Evolutionary conservation across 1,140 invertebrate species (phyloP), one percentile per base, ranked within the genome.

Genomic region (Bombus pascuorum): DNA sequence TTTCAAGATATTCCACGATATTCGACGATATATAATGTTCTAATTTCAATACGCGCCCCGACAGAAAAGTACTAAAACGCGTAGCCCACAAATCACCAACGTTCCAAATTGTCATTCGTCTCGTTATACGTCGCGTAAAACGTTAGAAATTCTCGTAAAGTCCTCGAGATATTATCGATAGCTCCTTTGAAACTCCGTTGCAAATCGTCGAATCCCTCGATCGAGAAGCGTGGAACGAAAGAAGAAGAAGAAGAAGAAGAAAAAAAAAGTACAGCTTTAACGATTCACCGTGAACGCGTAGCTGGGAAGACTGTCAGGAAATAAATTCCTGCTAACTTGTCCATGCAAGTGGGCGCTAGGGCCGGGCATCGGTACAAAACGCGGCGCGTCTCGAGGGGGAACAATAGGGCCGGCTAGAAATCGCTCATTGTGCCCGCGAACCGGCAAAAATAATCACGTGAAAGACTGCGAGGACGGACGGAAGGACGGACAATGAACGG

Each of bases 371-470:
- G 78, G 89, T 71, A 92, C 86, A 90, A 92, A 91, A 92, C 89
- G 88, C 81, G 82, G 88, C 85, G 86, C 90, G 89, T 89, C 89
- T 89, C 92, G 86, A 89, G 88, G 81, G 90, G 86, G 92, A 92
- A 93, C 93, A 93, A 93, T 93, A 87, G 90, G 86, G 76, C 85
- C 85, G 86, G 91, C 90, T 91, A 92, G 92, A 92, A 91, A 93
- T 93, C 91, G 92, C 91, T 93, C 92, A 92, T 93, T 93, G 93
- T 93, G 91, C 91, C 89, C 89, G 88, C 89, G 82, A 92, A 89
- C 90, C 89, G 92, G 91, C 90, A 92, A 91, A 91, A 93, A 92
- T 92, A 93, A 92, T 92, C 90, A 93, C 92, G 91, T 93, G 91
- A 92, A 91, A 91, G 93, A 92, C 88, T 89, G 89, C 88, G 91